These are phyloP conservation scores for Sarotherodon lohbergeri DNA, from an alignment of 2,113 vertebrate species.

Conservation along the genomic window DNA sequence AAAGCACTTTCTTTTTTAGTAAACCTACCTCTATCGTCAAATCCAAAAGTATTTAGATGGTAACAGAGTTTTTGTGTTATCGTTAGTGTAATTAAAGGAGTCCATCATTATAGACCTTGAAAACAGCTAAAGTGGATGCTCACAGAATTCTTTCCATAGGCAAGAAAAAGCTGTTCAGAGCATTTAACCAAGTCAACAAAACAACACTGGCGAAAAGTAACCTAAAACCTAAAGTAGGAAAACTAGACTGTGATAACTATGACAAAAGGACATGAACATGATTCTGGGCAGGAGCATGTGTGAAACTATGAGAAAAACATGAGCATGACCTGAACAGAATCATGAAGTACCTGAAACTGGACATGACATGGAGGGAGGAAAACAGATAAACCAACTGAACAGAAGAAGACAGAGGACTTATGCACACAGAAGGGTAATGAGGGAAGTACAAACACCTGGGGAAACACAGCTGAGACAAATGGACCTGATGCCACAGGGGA, in stretches of 20 bases:
- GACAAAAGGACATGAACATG: not conserved
- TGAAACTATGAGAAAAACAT: not conserved
- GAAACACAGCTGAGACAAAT: not conserved
- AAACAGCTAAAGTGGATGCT: not conserved
- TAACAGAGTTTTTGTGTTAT: not conserved
- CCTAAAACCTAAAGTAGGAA: not conserved
- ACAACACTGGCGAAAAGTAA: not conserved
- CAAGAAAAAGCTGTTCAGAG: not conserved
- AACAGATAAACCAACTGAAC: not conserved
- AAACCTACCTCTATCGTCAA: not conserved
- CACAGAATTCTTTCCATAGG: not conserved
- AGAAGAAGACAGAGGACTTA: not conserved
- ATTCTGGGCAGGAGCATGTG: not conserved
- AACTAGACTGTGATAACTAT: not conserved
- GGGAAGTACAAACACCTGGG: not conserved
- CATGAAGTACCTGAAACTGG: not conserved
- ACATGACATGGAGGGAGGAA: not conserved
- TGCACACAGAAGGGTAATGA: not conserved
- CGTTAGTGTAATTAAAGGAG: not conserved
- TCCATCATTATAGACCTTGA: not conserved
- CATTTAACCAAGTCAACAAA: not conserved
- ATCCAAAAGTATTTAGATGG: not conserved
- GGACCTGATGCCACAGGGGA: not conserved
- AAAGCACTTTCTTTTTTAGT: not conserved
- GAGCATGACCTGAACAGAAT: not conserved